phyloP scores from a whole-genome alignment of 2,888 invertebrate species.

The Scotopteryx bipunctaria region DNA sequence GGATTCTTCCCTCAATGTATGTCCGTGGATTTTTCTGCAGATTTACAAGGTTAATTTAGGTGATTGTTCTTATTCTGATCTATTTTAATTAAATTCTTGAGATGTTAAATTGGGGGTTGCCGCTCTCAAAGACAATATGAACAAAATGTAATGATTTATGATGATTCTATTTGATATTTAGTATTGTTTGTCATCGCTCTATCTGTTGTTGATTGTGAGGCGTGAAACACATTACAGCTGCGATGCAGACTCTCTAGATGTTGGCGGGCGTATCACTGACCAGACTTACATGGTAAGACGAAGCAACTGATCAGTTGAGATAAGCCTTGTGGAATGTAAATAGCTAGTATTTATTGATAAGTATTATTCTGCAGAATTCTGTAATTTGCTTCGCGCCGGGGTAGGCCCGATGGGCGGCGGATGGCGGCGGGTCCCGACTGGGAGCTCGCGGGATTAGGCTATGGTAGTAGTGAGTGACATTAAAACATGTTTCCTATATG shows the following conservation, averaged over 20 bases:
- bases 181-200: conserved; percentile 33
- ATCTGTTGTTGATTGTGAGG: conserved; percentile 52
- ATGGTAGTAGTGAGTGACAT: conserved; percentile 65
- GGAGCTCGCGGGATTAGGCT: conserved; percentile 35
- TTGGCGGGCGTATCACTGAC: conserved; percentile 21
- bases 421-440: conserved; percentile 21
- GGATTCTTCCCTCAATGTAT: conserved; percentile 34
- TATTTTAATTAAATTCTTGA: not conserved
- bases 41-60: conserved; percentile 47
- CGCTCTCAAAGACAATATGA: conserved; percentile 4
- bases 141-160: conserved; percentile 7
- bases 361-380: conserved; percentile 68
- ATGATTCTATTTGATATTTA: conserved; percentile 28
- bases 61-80: not conserved
- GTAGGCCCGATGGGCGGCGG: conserved; percentile 34
- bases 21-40: conserved; percentile 39
- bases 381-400: conserved; percentile 78
- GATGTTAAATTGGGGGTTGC: no score
- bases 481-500: conserved; percentile 80
- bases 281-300: conserved; percentile 1
- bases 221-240: conserved; percentile 78
- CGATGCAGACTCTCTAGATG: conserved; percentile 43
- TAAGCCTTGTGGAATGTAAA: conserved; percentile 56
- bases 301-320: conserved; percentile 17
- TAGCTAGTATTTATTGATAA: conserved; percentile 76